Evolutionary conservation across 1,140 invertebrate genomes (phyloP).

Genomic region (Euura saliciscinereae): DNA sequence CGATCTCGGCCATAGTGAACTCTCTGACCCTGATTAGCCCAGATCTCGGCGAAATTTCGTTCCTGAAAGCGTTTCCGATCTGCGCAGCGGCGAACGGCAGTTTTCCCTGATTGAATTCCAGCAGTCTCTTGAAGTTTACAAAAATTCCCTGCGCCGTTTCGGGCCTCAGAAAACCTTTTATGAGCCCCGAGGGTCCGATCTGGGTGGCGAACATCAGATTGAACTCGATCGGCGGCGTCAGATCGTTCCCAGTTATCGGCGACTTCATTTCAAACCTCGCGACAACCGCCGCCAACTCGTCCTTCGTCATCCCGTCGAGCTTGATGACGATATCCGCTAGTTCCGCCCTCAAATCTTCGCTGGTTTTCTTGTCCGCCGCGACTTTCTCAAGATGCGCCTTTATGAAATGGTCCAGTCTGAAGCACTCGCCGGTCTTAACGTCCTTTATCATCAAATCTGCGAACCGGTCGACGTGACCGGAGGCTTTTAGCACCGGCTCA

Average conservation of each 20-base stretch:
- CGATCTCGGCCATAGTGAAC: conserved; percentile 99
- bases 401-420: conserved; percentile 97
- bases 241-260: conserved; percentile 91
- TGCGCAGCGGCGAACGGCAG: conserved; percentile 98
- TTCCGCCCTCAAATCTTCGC: conserved; percentile 72
- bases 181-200: conserved; percentile 93
- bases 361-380: conserved; percentile 82
- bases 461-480: conserved; percentile 98
- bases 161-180: conserved; percentile 94
- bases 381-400: conserved; percentile 95
- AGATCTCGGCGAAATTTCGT: conserved; percentile 98
- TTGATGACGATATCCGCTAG: conserved; percentile 83
- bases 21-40: conserved; percentile 95
- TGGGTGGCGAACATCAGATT: conserved; percentile 98
- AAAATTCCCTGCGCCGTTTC: conserved; percentile 99
- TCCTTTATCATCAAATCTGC: conserved; percentile 99
- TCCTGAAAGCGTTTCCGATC: conserved; percentile 97
- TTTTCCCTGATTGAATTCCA: conserved; percentile 97
- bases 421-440: conserved; percentile 93
- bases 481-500: conserved; percentile 95
- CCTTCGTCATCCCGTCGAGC: conserved; percentile 86
- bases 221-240: conserved; percentile 95
- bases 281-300: conserved; percentile 87
- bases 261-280: conserved; percentile 92
- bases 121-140: conserved; percentile 95